phyloP scores from a whole-genome alignment of 2,797 vertebrate genomes.

The Helostoma temminkii region DNA sequence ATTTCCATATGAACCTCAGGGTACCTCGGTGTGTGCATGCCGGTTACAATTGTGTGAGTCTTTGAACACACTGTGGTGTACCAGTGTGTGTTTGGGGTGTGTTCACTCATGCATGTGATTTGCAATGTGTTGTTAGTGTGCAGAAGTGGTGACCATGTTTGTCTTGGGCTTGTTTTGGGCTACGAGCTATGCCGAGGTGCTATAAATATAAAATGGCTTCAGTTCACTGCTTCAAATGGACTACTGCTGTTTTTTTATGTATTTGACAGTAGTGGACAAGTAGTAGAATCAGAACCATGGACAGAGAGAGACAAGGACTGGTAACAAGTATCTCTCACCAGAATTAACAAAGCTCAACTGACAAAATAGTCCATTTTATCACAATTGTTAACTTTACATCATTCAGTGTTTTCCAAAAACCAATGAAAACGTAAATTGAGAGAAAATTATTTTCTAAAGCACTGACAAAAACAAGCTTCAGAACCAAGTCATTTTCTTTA shows the following conservation, averaged over 20 bases:
- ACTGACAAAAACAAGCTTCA: background rate
- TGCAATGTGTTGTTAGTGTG: conserved; percentile 21
- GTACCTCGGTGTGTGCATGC: conserved; percentile 21
- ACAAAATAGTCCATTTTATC: no score
- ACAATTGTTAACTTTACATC: no score
- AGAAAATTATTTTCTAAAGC: no score
- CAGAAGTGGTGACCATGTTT: conserved; percentile 3
- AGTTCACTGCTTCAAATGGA: conserved; percentile 14
- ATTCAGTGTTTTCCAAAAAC: no score
- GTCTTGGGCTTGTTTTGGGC: conserved; percentile 14
- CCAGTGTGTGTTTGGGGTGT: conserved; percentile 34
- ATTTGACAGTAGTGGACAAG: background rate
- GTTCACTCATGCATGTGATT: conserved; percentile 47
- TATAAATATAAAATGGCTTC: conserved; percentile 10
- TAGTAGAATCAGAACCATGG: background rate
- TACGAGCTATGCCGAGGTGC: conserved; percentile 7
- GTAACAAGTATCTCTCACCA: background rate
- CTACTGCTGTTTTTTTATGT: background rate
- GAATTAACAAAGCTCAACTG: background rate
- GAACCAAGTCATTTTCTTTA: background rate
- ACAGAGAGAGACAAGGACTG: background rate
- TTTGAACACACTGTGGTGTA: conserved; percentile 24
- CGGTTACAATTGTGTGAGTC: conserved; percentile 12
- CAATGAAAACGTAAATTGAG: background rate
- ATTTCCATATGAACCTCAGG: conserved; percentile 20